These are phyloP conservation scores for Rhipidura dahli DNA, from an alignment of 2,113 vertebrate species.

Conservation along the genomic window DNA sequence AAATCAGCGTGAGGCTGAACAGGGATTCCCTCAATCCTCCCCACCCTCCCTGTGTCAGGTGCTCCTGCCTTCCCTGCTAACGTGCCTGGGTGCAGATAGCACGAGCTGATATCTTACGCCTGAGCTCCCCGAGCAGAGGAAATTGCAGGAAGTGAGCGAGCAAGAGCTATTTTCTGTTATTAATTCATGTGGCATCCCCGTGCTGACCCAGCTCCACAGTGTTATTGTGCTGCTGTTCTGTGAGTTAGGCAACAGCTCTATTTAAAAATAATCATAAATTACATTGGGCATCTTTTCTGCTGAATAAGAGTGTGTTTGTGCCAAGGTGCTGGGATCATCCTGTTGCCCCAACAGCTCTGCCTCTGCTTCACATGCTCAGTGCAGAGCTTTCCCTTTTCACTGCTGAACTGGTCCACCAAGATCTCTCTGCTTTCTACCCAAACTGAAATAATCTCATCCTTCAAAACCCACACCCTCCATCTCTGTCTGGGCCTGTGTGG, in stretches of 20 bases:
- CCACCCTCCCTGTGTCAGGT: background rate
- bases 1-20: background rate
- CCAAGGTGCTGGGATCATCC: background rate
- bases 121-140: conserved; percentile 1
- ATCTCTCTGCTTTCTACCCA: background rate
- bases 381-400: background rate
- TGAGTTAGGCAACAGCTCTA: conserved; percentile 27
- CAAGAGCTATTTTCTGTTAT: conserved; percentile 35
- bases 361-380: fast-evolving
- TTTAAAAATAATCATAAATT: conserved; percentile 41
- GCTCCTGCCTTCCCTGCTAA: background rate
- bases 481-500: fast-evolving
- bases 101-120: background rate
- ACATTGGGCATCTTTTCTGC: background rate
- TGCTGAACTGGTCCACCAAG: background rate
- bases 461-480: background rate
- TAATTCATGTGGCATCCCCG: conserved; percentile 6
- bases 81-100: background rate
- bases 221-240: background rate
- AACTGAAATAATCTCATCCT: background rate
- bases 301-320: conserved; percentile 12
- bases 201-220: conserved; percentile 11
- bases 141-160: conserved; percentile 60
- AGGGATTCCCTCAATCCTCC: background rate
- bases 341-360: background rate